Conservation (phyloP, 2,888 invertebrate species). For the Agrypnus murinus region DNA sequence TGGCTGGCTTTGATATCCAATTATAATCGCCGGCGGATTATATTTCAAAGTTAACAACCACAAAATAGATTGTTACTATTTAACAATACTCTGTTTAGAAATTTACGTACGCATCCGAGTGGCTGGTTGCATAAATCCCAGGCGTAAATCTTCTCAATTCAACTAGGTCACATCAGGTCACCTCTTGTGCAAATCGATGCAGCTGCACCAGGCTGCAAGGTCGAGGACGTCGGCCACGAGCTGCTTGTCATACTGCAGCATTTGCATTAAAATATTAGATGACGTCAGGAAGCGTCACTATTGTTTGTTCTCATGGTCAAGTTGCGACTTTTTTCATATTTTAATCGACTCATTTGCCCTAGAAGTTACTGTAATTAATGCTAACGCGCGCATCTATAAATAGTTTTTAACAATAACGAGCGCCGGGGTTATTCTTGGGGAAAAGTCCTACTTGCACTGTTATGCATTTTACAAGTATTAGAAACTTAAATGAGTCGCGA, state of each 20-base stretch:
- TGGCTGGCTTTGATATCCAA: too few relatives aligned
- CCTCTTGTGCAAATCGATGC: constrained; percentile 67
- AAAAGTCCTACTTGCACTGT: constrained; percentile 10
- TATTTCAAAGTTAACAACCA: too few relatives aligned
- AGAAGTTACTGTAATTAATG: constrained; percentile 15
- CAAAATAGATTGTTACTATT: too few relatives aligned
- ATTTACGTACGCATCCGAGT: not conserved
- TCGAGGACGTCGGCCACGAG: constrained; percentile 61
- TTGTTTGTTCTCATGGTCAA: constrained; percentile 18
- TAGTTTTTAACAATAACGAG: not conserved
- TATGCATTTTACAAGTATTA: too few relatives aligned
- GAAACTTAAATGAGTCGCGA: not conserved
- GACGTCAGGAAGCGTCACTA: constrained; percentile 39
- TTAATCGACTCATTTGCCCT: constrained; percentile 13
- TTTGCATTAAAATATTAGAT: constrained; percentile 49
- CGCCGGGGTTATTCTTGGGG: constrained; percentile 8
- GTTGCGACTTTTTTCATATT: constrained; percentile 1
- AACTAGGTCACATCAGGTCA: constrained; percentile 58
- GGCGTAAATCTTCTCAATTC: constrained; percentile 26
- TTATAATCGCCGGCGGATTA: too few relatives aligned
- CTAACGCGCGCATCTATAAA: constrained; percentile 10
- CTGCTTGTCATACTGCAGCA: constrained; percentile 51
- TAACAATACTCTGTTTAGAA: too few relatives aligned
- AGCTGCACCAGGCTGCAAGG: constrained; percentile 66
- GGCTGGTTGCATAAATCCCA: constrained; percentile 36